These are phyloP conservation scores for Sylvilagus bachmani DNA, from an alignment of 2,113 vertebrate species.

Conservation along the genomic window DNA sequence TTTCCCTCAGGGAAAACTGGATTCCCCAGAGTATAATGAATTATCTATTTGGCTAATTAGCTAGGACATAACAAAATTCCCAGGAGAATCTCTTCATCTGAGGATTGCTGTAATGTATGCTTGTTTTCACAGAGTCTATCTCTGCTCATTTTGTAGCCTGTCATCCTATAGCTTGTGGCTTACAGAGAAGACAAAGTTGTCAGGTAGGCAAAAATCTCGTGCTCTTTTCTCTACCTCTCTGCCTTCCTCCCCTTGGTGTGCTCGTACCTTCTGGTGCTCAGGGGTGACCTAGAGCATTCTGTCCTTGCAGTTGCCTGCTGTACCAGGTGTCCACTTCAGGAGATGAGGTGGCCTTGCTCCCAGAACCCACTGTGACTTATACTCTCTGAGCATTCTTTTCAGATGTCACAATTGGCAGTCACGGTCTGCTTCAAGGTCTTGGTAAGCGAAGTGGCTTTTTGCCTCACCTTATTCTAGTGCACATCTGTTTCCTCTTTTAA, in stretches of 20 bases:
- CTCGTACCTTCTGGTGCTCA: not conserved
- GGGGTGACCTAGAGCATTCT: not conserved
- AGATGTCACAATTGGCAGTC: no score
- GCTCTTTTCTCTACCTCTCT: not conserved
- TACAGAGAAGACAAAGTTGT: constrained; percentile 47
- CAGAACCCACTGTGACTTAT: not conserved
- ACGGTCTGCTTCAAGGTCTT: not conserved
- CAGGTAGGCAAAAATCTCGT: constrained; percentile 51
- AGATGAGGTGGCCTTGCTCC: not conserved
- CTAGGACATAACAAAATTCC: constrained; percentile 75
- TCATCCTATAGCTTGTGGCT: not conserved
- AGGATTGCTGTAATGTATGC: constrained; percentile 67
- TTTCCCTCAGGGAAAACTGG: constrained; percentile 59
- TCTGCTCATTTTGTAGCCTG: constrained; percentile 62
- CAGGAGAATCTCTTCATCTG: constrained; percentile 69
- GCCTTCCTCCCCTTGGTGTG: not conserved
- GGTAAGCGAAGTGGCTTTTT: not conserved
- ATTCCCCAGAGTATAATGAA: constrained; percentile 81
- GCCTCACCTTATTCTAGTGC: not conserved
- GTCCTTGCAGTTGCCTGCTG: not conserved
- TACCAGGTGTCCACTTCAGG: not conserved
- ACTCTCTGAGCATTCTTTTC: not conserved
- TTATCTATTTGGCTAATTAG: constrained; percentile 81
- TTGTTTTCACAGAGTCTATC: constrained; percentile 65
- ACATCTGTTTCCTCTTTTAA: not conserved